phyloP scores from a whole-genome alignment of 2,113 vertebrate genomes.

The Cochlearius cochlearius region DNA sequence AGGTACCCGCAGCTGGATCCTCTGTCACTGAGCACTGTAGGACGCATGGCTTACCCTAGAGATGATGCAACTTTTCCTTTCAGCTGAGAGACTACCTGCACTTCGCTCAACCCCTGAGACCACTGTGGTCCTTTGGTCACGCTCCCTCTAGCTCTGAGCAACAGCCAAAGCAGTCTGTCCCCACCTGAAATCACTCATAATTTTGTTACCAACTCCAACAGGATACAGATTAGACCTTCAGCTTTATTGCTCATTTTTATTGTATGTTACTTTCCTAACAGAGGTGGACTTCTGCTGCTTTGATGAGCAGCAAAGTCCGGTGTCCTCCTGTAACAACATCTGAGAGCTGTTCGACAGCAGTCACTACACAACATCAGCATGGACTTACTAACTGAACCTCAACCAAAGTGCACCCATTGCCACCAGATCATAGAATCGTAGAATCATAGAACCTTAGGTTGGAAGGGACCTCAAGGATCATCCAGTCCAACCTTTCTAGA shows the following conservation, averaged over 20 bases:
- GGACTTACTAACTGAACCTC: background rate
- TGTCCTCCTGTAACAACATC: background rate
- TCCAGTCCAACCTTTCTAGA: background rate
- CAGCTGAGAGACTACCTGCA: background rate
- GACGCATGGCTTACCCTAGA: background rate
- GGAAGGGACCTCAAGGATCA: too few species aligned
- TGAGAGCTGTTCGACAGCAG: background rate
- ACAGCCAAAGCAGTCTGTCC: background rate
- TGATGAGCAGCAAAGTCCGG: background rate
- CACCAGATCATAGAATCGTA: background rate
- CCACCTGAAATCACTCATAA: background rate
- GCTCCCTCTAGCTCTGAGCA: background rate
- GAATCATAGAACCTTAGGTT: too few species aligned
- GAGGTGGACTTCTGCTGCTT: background rate
- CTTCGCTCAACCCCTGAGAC: background rate
- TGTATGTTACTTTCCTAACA: background rate
- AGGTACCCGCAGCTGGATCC: background rate
- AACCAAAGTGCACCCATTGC: background rate
- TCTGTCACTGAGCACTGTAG: background rate
- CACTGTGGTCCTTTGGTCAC: fast-evolving
- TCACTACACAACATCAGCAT: background rate
- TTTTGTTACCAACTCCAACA: background rate
- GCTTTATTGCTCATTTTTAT: background rate
- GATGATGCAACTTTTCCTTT: background rate
- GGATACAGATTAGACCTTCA: background rate